Evolutionary conservation across 2,113 vertebrate genomes (phyloP).

Genomic region (Ageneiosus marmoratus): DNA sequence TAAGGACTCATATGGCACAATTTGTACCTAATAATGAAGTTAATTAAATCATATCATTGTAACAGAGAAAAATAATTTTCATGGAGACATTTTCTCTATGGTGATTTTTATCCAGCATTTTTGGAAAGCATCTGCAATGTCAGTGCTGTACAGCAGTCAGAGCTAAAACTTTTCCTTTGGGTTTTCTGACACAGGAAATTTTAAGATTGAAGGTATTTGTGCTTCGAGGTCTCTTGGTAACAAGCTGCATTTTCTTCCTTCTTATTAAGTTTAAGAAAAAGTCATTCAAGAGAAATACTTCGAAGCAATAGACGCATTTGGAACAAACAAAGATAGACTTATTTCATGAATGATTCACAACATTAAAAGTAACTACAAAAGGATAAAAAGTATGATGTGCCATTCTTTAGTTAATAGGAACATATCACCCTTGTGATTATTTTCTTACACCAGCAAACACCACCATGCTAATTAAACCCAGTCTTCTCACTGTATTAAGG

Average conservation of each 20-base stretch:
- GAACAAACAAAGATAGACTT: neutral
- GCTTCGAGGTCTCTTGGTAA: neutral
- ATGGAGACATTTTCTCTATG: neutral
- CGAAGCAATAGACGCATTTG: neutral
- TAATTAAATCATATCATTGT: no score
- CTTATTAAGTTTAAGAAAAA: neutral
- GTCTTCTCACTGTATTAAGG: neutral
- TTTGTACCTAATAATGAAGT: neutral
- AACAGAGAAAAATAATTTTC: neutral
- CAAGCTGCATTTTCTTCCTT: neutral
- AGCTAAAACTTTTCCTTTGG: neutral
- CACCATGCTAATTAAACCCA: neutral
- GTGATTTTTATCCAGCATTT: neutral
- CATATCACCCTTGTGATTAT: neutral
- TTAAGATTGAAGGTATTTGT: slow-evolving; percentile 1
- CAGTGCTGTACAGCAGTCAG: neutral
- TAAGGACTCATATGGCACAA: neutral
- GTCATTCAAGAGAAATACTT: neutral
- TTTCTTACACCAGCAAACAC: neutral
- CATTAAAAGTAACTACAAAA: neutral
- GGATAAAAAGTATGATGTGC: neutral
- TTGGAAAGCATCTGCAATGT: neutral
- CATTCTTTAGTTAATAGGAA: neutral
- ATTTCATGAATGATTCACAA: neutral
- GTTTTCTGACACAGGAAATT: slow-evolving; percentile 6